Base-by-base conservation (phyloP, 2,113 vertebrate species). In the human region DNA sequence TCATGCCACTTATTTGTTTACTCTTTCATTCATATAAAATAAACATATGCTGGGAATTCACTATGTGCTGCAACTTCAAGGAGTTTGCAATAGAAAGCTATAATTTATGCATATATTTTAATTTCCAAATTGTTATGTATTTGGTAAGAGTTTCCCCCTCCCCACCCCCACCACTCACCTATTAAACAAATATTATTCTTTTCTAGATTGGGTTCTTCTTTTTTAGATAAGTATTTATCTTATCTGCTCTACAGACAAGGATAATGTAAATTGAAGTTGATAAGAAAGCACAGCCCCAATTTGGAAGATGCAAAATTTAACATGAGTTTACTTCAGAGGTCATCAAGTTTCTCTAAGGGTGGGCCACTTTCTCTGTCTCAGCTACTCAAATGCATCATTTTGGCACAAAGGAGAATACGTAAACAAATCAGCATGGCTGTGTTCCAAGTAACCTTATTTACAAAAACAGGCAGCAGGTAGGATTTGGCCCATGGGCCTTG, bases 151-250 rank as follows among this genome's bases (percentile, higher is more conserved):
- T 5, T 48, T 92, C 3, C 13, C 16, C 16, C 5, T 18, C 78
- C 32, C 1, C 2, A 64, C 5, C 20, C 27, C 10, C 14, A 20
- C 6, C 12, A 5, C 3, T 0, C 18, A 43, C 2, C 6, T 10
- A 75, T 70, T 73, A 85, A 76, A 40, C n/a, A 50, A 76, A 30
- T 57, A 84, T 5, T 75, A 45, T 22, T 94, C 32, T 83, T 96
- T 78, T 22, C 27, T 43, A 59, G 45, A 61, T n/a, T 90, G 7
- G 32, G 16, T 30, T 57, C 30, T 61, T 5, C 0, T 30, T 27
- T n/a, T 40, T 70, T 73, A 75, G 1, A 72, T 7, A 66, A 20
- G 12, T 66, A 82, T 89, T 52, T 72, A 87, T 73, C 79, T 90
- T 14, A 80, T 66, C 43, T 78, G 23, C 6, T 59, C 4, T 61